Conservation (phyloP, 2,113 vertebrate genomes). For the cattle (Bos taurus) region DNA sequence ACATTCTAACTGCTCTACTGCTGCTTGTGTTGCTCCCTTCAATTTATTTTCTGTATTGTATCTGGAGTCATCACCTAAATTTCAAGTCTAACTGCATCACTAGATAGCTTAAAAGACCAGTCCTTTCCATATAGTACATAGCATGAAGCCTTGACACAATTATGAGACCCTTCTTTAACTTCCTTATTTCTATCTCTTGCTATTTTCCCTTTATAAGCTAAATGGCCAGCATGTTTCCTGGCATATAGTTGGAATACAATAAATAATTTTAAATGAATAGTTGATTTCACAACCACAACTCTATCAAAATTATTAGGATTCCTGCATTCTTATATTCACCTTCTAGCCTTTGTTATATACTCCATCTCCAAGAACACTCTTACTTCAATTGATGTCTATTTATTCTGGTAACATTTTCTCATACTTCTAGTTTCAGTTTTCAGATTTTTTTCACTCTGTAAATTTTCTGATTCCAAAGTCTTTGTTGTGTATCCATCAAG, state of each 20-base stretch:
- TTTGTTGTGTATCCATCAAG: not conserved
- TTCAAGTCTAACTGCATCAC: not conserved
- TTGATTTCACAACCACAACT: not conserved
- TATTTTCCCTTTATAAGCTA: not conserved
- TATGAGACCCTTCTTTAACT: not conserved
- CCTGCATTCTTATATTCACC: not conserved
- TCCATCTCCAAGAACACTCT: not conserved
- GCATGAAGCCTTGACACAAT: not conserved
- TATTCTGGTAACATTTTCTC: not conserved
- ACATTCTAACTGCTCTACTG: not conserved
- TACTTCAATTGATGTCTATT: not conserved
- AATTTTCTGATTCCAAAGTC: not conserved
- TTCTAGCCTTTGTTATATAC: not conserved
- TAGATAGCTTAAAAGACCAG: not conserved
- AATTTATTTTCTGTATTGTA: not conserved
- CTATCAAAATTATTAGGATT: not conserved
- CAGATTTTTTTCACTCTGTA: not conserved
- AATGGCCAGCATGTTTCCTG: not conserved
- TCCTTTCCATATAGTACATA: not conserved
- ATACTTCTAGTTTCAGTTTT: not conserved
- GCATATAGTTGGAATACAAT: not conserved
- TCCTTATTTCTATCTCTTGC: not conserved
- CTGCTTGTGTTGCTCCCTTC: not conserved
- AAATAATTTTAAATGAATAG: not conserved
- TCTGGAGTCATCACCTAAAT: not conserved